Base-by-base conservation (phyloP, 2,113 vertebrate species). In the Zeus faber region DNA sequence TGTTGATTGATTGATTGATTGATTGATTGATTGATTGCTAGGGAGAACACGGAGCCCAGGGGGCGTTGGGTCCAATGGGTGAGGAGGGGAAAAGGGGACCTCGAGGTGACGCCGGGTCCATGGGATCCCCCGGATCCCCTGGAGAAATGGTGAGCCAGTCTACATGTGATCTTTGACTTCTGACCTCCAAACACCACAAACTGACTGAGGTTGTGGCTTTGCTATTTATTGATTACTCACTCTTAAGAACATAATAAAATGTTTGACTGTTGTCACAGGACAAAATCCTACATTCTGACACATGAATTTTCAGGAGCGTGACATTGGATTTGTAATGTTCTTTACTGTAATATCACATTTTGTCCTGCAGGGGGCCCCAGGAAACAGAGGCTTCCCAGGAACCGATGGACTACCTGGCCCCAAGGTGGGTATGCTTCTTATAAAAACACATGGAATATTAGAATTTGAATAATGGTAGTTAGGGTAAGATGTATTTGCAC, bases 71-170 rank as follows among this genome's bases (percentile, higher is more conserved):
- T 14, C 93, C 92, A 10, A 54, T 92, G 49, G 97, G 97, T 72
- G 97, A 99, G 79, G 97, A 99, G 67, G 97, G 97, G 0, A 99
- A 98, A 76, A 88, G 97, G 73, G 97, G 97, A 53, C 86, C 89
- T 20, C 88, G 97, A 70, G 97, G 97, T 27, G 97, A 99, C 47
- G 83, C 85, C 1, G 97, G 97, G 13, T 88, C 92, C 41, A 66
- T 91, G 0, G 97, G 97, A 9, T 78, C 89, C 65, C 82, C 54
- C 1, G 97, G 97, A 33, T 78, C 91, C 54, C 1, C 89, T 61
- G 97, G 96, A 86, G 97, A 99, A 79, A 86, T 89, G 67, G 97
- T 98, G 83, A 92, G 89, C 17, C 57, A n/a, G n/a, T n/a, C n/a
- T n/a, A n/a, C n/a, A n/a, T n/a, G n/a, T n/a, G n/a, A n/a, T n/a